Evolutionary conservation across 2,113 vertebrate species (phyloP).

Genomic region (Protomyctophum bolini): DNA sequence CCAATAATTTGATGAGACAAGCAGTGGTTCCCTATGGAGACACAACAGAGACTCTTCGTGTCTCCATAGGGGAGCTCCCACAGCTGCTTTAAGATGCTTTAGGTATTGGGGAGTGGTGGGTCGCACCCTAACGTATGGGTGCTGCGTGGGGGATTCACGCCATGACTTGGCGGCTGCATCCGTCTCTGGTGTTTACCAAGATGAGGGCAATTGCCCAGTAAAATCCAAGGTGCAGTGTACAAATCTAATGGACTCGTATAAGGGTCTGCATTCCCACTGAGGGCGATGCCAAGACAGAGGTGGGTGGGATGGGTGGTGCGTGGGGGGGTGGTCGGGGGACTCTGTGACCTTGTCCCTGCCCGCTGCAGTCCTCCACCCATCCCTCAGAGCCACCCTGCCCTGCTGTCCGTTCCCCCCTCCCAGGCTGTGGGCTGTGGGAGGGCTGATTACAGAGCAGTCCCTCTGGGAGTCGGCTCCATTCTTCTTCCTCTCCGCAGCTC

Average conservation of each 20-base stretch:
- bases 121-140: no score
- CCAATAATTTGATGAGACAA: no score
- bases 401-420: neutral
- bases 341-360: slow-evolving; percentile 27
- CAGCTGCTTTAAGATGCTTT: no score
- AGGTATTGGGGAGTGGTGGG: no score
- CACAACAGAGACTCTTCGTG: no score
- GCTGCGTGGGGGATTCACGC: slow-evolving; percentile 2
- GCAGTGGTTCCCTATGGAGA: no score
- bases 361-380: slow-evolving; percentile 6
- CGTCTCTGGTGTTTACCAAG: slow-evolving; percentile 17
- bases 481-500: slow-evolving; percentile 34
- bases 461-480: slow-evolving; percentile 54
- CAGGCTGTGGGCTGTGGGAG: slow-evolving; percentile 45
- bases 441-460: slow-evolving; percentile 65
- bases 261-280: neutral
- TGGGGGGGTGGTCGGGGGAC: neutral
- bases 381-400: neutral
- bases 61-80: no score
- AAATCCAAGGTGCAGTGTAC: no score
- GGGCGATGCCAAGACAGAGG: neutral
- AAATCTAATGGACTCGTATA: neutral
- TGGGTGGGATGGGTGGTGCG: neutral
- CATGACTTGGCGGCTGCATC: slow-evolving; percentile 1
- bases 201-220: slow-evolving; percentile 6